Evolutionary conservation across 2,888 invertebrate genomes (phyloP).

Genomic region (Sarcophaga variegata): DNA sequence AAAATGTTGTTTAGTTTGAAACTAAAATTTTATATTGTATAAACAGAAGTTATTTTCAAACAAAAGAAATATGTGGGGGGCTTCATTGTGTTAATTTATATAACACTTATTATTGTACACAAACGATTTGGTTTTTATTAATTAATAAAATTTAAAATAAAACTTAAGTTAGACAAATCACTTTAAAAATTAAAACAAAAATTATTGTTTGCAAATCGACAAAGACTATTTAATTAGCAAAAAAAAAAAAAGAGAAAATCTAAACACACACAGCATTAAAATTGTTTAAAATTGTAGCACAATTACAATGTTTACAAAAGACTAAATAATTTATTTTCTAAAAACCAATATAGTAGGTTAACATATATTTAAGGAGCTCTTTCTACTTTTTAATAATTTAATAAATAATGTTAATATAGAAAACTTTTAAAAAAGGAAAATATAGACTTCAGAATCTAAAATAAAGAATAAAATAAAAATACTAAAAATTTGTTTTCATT

Average conservation of each 20-base stretch:
- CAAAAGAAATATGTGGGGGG: background rate
- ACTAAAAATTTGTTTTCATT: too few species aligned
- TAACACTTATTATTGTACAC: conserved; percentile 10
- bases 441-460: too few species aligned
- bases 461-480: too few species aligned
- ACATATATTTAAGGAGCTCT: too few species aligned
- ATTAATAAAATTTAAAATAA: conserved; percentile 43
- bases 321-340: too few species aligned
- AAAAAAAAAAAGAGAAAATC: background rate
- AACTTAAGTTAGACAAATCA: background rate
- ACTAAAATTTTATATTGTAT: conserved; percentile 57
- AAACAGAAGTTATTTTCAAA: conserved; percentile 16
- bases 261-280: conserved; percentile 53
- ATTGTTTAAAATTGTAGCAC: background rate
- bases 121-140: conserved; percentile 67
- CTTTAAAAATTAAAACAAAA: conserved; percentile 13
- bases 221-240: background rate
- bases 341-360: too few species aligned
- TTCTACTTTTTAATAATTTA: too few species aligned
- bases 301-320: background rate
- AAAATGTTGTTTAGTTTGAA: background rate
- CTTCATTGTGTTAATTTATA: conserved; percentile 16
- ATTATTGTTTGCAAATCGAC: background rate
- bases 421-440: too few species aligned
- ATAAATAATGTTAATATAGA: too few species aligned